Percentiles rank a stretch among this genome's conserved stretches.
Evolutionary conservation across 1,140 invertebrate species (phyloP).

Genomic region (Dryas iulia): DNA sequence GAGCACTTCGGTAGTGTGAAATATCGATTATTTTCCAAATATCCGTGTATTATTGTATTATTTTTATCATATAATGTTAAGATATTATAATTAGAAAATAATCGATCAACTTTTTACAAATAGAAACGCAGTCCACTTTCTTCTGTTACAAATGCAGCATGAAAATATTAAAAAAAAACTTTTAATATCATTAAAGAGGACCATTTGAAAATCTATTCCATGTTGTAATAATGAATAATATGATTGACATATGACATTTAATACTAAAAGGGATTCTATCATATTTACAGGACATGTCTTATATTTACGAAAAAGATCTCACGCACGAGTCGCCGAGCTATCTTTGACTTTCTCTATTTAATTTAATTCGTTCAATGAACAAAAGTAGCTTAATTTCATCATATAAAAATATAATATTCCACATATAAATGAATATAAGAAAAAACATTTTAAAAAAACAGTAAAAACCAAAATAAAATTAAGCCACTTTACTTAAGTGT

Average conservation of each 20-base stretch:
- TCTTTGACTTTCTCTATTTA: neutral
- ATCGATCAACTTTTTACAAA: slow-evolving; percentile 2
- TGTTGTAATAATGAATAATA: too few relatives aligned
- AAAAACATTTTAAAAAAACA: too few relatives aligned
- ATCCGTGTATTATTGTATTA: neutral
- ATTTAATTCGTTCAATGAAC: neutral
- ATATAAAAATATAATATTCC: too few relatives aligned
- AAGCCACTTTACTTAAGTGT: slow-evolving; percentile 8
- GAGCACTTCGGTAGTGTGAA: too few relatives aligned
- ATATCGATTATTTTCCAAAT: neutral
- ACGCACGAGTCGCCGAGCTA: neutral
- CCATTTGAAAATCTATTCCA: too few relatives aligned
- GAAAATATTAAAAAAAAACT: neutral
- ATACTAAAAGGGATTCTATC: too few relatives aligned
- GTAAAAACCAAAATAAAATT: too few relatives aligned
- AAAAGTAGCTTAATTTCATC: neutral
- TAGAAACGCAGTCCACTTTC: slow-evolving; percentile 1
- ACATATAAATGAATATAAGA: too few relatives aligned
- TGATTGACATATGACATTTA: too few relatives aligned
- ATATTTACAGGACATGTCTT: too few relatives aligned
- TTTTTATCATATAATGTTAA: neutral
- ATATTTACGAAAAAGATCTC: too few relatives aligned
- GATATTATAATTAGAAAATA: slow-evolving; percentile 1
- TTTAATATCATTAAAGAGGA: too few relatives aligned
- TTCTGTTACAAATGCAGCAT: slow-evolving; percentile 3